Percentiles rank a stretch among this genome's conserved stretches.
Evolutionary conservation across 1,140 invertebrate species (phyloP).

Genomic region (Diorhabda sublineata): DNA sequence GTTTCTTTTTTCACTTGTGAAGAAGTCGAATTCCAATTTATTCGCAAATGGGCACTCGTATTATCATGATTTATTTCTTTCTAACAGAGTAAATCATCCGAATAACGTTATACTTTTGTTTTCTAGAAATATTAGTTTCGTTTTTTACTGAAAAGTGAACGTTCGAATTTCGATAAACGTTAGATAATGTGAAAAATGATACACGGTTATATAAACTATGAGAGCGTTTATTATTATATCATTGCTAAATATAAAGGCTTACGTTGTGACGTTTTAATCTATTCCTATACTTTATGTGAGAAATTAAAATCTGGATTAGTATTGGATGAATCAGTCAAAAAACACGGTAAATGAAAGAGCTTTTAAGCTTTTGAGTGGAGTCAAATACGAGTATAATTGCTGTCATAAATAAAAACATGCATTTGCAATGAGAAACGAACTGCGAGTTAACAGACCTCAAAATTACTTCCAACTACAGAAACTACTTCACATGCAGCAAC

Average conservation of each 20-base stretch:
- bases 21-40: conserved; percentile 6
- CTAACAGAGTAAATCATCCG: conserved; percentile 9
- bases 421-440: background rate
- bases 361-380: too few relatives aligned
- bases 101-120: conserved; percentile 17
- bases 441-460: background rate
- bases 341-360: too few relatives aligned
- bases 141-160: conserved; percentile 10
- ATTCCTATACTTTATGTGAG: too few relatives aligned
- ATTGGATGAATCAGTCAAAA: too few relatives aligned
- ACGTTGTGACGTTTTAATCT: too few relatives aligned
- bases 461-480: background rate
- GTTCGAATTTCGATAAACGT: too few relatives aligned
- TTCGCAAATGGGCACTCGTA: conserved; percentile 9
- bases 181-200: too few relatives aligned
- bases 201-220: too few relatives aligned
- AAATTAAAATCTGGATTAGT: too few relatives aligned
- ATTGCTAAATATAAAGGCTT: too few relatives aligned
- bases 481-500: background rate
- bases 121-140: conserved; percentile 16
- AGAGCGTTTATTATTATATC: too few relatives aligned
- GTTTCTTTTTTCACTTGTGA: conserved; percentile 6
- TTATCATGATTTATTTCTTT: conserved; percentile 5
- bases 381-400: background rate
- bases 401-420: background rate